Evolutionary conservation across 2,888 invertebrate genomes (phyloP), one percentile per base, ranked within the genome.

Genomic region (Hyposoter didymator): DNA sequence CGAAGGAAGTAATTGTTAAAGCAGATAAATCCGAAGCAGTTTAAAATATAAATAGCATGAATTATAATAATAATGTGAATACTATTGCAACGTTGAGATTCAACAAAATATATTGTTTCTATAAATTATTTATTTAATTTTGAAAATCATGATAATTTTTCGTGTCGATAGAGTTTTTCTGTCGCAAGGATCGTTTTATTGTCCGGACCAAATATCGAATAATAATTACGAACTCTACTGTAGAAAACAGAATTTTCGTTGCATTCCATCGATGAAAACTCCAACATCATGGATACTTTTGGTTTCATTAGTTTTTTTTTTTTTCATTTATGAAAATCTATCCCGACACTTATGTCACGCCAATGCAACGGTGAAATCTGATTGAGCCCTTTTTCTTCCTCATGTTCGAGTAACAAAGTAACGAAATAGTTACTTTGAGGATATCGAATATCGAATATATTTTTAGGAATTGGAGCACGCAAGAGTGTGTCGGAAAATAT

Each of bases 401-500:
- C 0, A 59, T 14, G 10, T 28, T 59, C 5, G 14, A 28, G 1
- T 1, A 4, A 14, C 28, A 28, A 59, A 14, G 28, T 59, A 14
- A 28, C 28, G 5, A 59, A 59, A 55, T 10, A 4, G 22, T 55
- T 22, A 28, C 0, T 59, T 14, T 28, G 14, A 28, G 59, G 28
- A 2, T 28, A 8, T 14, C 59, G 28, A 59, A 59, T 28, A 28
- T 28, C 4, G 14, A 1, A 28, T 28, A 59, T 4, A 59, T 49
- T 49, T 59, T 14, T 47, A 70, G 59, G 67, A 35, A 39, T 70
- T n/a, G 43, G 19, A 49, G 72, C 64, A 22, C 32, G 59, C 69
- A n/a, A 75, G 69, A 45, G 55, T 70, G 59, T 19, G 47, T 22
- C 35, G 75, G 39, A 82, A 75, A 75, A 75, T 82, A 75, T 82